Conservation (phyloP, 2,888 invertebrate species). For the Coelopa pilipes region DNA sequence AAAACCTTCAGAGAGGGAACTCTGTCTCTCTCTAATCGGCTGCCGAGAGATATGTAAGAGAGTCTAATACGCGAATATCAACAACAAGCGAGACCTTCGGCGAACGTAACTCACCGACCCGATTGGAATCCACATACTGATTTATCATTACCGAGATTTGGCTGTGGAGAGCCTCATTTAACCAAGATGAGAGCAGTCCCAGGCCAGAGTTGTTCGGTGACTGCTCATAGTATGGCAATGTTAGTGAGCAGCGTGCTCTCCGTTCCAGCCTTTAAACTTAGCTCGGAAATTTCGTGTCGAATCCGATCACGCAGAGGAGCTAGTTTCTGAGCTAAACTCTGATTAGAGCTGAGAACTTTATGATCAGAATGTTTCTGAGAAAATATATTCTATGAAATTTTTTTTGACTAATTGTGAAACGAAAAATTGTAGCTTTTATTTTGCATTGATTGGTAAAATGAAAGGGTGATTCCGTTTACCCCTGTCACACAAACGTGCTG, state of each 20-base stretch:
- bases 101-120: slow-evolving; percentile 18
- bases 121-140: slow-evolving; percentile 28
- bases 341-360: slow-evolving; percentile 14
- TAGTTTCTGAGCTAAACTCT: no score
- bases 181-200: slow-evolving; percentile 8
- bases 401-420: no score
- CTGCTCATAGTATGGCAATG: not conserved
- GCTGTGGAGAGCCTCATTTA: not conserved
- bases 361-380: no score
- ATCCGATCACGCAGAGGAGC: no score
- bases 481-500: no score
- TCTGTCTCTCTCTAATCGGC: not conserved
- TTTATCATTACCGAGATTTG: slow-evolving; percentile 20
- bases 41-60: not conserved
- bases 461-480: no score
- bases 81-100: not conserved
- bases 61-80: not conserved
- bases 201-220: not conserved
- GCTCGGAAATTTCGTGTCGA: no score
- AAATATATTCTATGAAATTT: no score
- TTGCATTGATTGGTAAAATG: no score
- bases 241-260: not conserved
- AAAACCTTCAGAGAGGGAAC: not conserved
- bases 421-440: no score
- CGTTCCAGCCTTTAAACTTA: no score